A percentile compares a stretch with the other conserved stretches of the same genome.
Evolutionary conservation across 2,113 vertebrate species (phyloP).

Genomic region (Psilopogon haemacephalus): DNA sequence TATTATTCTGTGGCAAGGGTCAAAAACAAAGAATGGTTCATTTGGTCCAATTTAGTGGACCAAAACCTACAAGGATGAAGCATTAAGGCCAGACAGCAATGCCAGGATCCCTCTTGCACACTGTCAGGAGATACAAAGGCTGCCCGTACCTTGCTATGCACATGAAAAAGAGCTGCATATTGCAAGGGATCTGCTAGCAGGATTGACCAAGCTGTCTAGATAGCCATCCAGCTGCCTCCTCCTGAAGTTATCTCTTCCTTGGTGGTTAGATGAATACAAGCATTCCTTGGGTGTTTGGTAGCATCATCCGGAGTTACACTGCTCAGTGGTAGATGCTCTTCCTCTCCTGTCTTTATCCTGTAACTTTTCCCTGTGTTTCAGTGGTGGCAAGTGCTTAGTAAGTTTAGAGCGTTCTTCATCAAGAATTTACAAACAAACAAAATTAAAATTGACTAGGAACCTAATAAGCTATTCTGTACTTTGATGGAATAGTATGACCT

Average conservation of each 20-base stretch:
- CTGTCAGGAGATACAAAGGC: not conserved
- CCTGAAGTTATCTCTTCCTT: not conserved
- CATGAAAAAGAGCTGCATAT: not conserved
- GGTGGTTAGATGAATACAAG: not conserved
- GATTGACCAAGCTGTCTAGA: not conserved
- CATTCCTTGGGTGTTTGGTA: not conserved
- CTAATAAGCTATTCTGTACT: not conserved
- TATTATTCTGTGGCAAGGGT: not conserved
- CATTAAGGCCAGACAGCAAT: fast-evolving
- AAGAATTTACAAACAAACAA: not conserved
- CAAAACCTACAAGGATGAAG: not conserved
- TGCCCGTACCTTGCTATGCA: not conserved
- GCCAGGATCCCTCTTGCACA: not conserved
- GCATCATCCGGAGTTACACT: not conserved
- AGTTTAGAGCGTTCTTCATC: not conserved
- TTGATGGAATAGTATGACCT: not conserved
- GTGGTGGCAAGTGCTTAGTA: not conserved
- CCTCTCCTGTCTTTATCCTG: not conserved
- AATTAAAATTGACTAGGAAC: not conserved
- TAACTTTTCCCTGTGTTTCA: not conserved
- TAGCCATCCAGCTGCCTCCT: not conserved
- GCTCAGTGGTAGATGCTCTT: not conserved
- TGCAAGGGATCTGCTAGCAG: not conserved
- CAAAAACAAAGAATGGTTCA: fast-evolving
- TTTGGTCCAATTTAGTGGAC: fast-evolving